Evolutionary conservation across 2,113 vertebrate species (phyloP).

Genomic region (Nerophis lumbriciformis): DNA sequence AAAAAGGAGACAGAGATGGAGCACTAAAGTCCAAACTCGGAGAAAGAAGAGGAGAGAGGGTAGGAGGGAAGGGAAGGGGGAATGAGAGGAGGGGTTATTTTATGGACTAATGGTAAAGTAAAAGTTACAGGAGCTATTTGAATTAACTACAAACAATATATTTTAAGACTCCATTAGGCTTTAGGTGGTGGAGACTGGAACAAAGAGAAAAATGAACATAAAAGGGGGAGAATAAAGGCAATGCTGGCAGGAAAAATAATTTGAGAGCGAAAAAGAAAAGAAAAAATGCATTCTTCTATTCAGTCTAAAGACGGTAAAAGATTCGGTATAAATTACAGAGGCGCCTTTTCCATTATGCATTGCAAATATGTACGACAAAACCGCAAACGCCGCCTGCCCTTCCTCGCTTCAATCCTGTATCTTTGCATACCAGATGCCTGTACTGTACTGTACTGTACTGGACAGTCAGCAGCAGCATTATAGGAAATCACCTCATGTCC

Average conservation of each 20-base stretch:
- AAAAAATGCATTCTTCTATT: not conserved
- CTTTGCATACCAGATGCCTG: slow-evolving; percentile 29
- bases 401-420: slow-evolving; percentile 5
- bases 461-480: slow-evolving; percentile 24
- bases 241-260: not conserved
- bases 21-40: slow-evolving; percentile 21
- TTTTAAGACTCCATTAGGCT: no score
- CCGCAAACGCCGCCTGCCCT: slow-evolving; percentile 13
- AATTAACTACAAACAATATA: no score
- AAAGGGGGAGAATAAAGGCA: not conserved
- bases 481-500: slow-evolving; percentile 40
- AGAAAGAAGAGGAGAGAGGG: slow-evolving; percentile 10
- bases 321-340: slow-evolving; percentile 46
- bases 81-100: not conserved
- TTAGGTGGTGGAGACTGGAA: no score
- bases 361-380: slow-evolving; percentile 42
- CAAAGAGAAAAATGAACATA: not conserved
- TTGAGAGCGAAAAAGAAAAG: slow-evolving; percentile 6
- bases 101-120: no score
- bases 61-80: not conserved
- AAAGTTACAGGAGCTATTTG: no score
- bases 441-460: no score
- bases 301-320: slow-evolving; percentile 21
- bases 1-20: slow-evolving; percentile 41
- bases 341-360: slow-evolving; percentile 28